A percentile compares a stretch with the other conserved stretches of the same genome.
phyloP scores from a whole-genome alignment of 2,797 vertebrate species.

The Cirrhinus mrigala region DNA sequence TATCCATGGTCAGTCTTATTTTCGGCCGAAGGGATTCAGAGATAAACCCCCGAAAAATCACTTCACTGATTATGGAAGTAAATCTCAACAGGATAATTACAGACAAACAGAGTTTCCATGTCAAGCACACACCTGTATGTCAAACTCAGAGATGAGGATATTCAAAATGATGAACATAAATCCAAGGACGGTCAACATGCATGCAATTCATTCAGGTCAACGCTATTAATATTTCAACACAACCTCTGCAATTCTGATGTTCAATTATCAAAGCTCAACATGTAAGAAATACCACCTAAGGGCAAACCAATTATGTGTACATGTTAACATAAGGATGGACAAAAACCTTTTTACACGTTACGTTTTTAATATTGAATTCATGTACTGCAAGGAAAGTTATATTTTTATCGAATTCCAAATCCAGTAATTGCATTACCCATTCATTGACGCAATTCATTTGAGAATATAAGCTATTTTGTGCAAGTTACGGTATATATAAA shows the following conservation, averaged over 20 bases:
- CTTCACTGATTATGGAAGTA: slow-evolving; percentile 8
- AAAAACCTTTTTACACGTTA: neutral
- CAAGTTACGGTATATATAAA: no score
- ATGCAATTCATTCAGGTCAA: neutral
- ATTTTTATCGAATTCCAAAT: neutral
- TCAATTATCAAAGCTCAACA: no score
- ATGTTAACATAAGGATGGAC: no score
- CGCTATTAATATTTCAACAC: neutral
- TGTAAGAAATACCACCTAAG: neutral
- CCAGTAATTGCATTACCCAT: no score
- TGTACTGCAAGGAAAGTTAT: neutral
- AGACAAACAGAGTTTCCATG: neutral
- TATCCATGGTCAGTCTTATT: slow-evolving; percentile 61
- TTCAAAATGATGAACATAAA: neutral
- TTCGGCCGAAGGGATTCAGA: slow-evolving; percentile 62
- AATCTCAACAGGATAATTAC: slow-evolving; percentile 10
- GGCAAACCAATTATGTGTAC: no score
- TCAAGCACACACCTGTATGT: slow-evolving; percentile 1
- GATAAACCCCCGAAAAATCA: slow-evolving; percentile 30
- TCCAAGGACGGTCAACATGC: neutral
- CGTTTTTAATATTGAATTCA: neutral
- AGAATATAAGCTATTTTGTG: no score
- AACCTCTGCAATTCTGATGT: neutral
- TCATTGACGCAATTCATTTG: no score
- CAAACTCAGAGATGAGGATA: neutral